phyloP scores from a whole-genome alignment of 2,888 invertebrate genomes.

The Eupithecia insigniata region DNA sequence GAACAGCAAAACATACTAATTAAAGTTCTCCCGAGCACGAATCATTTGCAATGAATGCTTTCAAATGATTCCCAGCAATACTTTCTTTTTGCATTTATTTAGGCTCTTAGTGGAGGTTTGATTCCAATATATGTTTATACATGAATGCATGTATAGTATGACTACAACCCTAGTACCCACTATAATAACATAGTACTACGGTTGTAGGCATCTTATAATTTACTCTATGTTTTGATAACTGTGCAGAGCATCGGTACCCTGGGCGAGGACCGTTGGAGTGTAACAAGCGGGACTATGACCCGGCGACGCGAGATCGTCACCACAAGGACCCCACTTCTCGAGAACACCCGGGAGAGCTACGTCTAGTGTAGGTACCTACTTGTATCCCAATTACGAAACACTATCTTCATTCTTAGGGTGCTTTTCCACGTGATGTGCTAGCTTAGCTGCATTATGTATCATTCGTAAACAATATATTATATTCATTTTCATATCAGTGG shows the following conservation, averaged over 20 bases:
- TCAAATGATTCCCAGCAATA: background rate
- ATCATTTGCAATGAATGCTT: background rate
- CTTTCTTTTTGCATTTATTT: too few species aligned
- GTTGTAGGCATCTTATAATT: background rate
- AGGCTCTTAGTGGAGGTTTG: too few species aligned
- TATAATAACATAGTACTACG: too few species aligned
- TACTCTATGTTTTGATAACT: conserved; percentile 15
- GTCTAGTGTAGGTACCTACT: conserved; percentile 69
- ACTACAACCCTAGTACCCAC: too few species aligned
- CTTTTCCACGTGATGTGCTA: background rate
- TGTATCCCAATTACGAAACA: conserved; percentile 10
- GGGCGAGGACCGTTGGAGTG: conserved; percentile 74
- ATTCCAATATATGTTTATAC: too few species aligned
- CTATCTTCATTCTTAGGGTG: background rate
- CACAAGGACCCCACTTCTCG: conserved; percentile 88
- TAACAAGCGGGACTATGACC: conserved; percentile 75
- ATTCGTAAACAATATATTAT: background rate
- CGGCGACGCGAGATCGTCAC: conserved; percentile 87
- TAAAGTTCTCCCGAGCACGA: background rate
- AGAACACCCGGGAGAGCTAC: conserved; percentile 87
- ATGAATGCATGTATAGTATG: too few species aligned
- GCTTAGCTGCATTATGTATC: background rate
- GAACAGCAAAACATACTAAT: background rate
- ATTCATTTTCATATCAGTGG: background rate
- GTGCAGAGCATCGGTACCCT: conserved; percentile 73